Evolutionary conservation across 2,888 invertebrate genomes (phyloP).

Genomic region (Xestia xanthographa): DNA sequence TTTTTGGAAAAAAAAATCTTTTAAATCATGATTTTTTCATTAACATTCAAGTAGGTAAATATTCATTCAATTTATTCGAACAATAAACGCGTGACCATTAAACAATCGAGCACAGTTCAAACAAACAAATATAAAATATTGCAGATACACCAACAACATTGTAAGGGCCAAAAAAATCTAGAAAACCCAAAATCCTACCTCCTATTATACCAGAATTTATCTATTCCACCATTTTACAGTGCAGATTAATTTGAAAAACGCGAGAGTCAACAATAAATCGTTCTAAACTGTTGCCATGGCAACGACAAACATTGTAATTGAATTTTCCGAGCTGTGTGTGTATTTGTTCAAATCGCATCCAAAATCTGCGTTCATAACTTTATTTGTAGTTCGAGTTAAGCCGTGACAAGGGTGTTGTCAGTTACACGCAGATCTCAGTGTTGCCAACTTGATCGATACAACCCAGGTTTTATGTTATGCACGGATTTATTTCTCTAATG

Average conservation of each 20-base stretch:
- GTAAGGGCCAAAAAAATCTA: background rate
- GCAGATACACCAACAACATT: background rate
- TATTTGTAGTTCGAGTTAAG: slow-evolving; percentile 67
- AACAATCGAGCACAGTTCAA: background rate
- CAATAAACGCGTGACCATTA: background rate
- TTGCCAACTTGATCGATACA: slow-evolving; percentile 44
- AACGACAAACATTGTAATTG: slow-evolving; percentile 60
- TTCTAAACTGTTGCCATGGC: slow-evolving; percentile 43
- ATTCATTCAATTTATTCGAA: background rate
- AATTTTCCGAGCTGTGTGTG: slow-evolving; percentile 56
- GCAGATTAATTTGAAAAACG: slow-evolving; percentile 58
- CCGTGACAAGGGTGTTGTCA: slow-evolving; percentile 77
- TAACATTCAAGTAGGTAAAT: background rate
- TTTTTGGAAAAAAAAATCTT: background rate
- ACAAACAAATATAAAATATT: background rate
- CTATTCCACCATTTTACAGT: slow-evolving; percentile 44
- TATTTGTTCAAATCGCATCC: slow-evolving; percentile 60
- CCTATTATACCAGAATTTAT: slow-evolving; percentile 52
- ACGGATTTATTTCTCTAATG: slow-evolving; percentile 14
- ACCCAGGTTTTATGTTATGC: slow-evolving; percentile 36
- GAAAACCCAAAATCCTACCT: slow-evolving; percentile 20
- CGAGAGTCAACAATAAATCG: slow-evolving; percentile 43
- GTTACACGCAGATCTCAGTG: slow-evolving; percentile 63
- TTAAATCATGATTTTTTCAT: background rate
- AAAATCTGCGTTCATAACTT: slow-evolving; percentile 65